Conservation (phyloP, 2,888 invertebrate genomes). For the Dasysyrphus albostriatus region DNA sequence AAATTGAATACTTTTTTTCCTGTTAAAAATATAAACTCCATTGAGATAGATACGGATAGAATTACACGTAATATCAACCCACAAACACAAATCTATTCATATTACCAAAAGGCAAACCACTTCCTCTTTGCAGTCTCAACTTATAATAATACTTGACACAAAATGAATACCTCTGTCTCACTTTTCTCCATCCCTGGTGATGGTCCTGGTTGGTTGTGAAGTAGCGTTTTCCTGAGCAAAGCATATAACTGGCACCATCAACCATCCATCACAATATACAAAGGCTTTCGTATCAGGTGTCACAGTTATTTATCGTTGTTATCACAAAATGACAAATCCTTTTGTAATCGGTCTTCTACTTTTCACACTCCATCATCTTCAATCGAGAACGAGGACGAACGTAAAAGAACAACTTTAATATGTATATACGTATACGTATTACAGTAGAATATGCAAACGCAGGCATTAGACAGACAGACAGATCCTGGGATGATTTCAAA, state of each 20-base stretch:
- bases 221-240: slow-evolving; percentile 33
- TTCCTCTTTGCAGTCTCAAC: slow-evolving; percentile 29
- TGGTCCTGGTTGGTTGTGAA: not conserved
- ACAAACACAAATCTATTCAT: slow-evolving; percentile 44
- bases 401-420: slow-evolving; percentile 31
- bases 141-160: slow-evolving; percentile 51
- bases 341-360: slow-evolving; percentile 67
- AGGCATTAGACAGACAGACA: slow-evolving; percentile 20
- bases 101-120: slow-evolving; percentile 46
- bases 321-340: slow-evolving; percentile 69
- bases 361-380: slow-evolving; percentile 63
- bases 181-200: not conserved
- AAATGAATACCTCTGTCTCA: slow-evolving; percentile 36
- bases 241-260: slow-evolving; percentile 54
- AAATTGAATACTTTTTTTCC: not conserved
- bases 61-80: slow-evolving; percentile 1
- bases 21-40: not conserved
- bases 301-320: slow-evolving; percentile 72
- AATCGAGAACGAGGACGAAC: slow-evolving; percentile 38
- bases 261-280: slow-evolving; percentile 61
- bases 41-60: not conserved
- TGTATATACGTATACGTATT: not conserved
- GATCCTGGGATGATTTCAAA: slow-evolving; percentile 55
- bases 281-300: slow-evolving; percentile 69
- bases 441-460: not conserved